Conservation (phyloP, 92 coral and sea anemone genomes). For the Meandrina meandrites region DNA sequence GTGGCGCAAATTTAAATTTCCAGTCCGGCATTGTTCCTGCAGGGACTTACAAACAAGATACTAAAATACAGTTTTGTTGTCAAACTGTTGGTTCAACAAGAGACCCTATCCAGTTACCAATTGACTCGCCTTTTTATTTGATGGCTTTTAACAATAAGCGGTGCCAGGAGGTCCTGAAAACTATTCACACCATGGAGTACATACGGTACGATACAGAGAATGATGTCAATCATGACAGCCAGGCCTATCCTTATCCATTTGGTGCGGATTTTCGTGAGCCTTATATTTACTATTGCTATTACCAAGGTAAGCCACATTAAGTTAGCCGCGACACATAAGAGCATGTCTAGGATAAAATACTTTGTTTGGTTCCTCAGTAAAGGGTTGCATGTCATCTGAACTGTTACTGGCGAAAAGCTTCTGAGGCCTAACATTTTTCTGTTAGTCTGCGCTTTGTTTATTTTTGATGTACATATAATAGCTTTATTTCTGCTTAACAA, state of each 20-base stretch:
- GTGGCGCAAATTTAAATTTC: slow-evolving; percentile 45
- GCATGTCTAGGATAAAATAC: background rate
- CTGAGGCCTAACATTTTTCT: too few relatives aligned
- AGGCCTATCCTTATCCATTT: background rate
- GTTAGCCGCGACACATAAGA: background rate
- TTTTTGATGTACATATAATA: too few relatives aligned
- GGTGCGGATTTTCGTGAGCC: slow-evolving; percentile 8
- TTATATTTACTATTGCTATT: slow-evolving; percentile 57
- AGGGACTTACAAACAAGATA: slow-evolving; percentile 61
- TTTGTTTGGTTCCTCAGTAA: too few relatives aligned
- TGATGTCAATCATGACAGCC: slow-evolving; percentile 13
- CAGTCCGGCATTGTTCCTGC: slow-evolving; percentile 62
- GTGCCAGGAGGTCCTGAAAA: slow-evolving; percentile 62
- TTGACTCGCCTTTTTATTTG: slow-evolving; percentile 54
- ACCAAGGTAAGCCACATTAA: slow-evolving; percentile 52
- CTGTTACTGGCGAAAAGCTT: too few relatives aligned
- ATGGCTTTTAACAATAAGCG: slow-evolving; percentile 32
- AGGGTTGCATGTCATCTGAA: too few relatives aligned
- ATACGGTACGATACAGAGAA: slow-evolving; percentile 57
- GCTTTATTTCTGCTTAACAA: too few relatives aligned
- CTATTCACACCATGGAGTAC: slow-evolving; percentile 40
- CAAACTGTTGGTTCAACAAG: slow-evolving; percentile 16
- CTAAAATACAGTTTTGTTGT: slow-evolving; percentile 46
- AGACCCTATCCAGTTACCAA: slow-evolving; percentile 48
- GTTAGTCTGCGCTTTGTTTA: too few relatives aligned